These are phyloP conservation scores for Platichthys flesus DNA, from an alignment of 2,113 vertebrate genomes.

Conservation along the genomic window DNA sequence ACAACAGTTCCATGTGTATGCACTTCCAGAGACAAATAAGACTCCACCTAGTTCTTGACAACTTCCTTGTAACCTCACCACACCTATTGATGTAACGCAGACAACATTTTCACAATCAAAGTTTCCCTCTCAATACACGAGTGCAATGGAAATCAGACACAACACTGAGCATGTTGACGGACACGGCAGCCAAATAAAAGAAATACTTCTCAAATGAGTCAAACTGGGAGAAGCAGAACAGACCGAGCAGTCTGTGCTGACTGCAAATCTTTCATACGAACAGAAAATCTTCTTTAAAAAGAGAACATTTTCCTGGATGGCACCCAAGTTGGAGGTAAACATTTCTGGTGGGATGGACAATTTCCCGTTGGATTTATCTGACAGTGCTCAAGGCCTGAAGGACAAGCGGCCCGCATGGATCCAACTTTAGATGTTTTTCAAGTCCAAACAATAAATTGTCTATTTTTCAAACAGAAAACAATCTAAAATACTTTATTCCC, in stretches of 20 bases:
- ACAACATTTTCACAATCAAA: background rate
- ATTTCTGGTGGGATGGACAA: constrained; percentile 35
- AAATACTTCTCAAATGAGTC: constrained; percentile 22
- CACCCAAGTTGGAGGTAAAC: constrained; percentile 40
- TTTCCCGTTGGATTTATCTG: constrained; percentile 51
- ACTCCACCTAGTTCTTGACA: background rate
- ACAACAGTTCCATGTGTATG: background rate
- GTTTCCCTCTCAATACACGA: background rate
- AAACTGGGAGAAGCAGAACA: constrained; percentile 7
- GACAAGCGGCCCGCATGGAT: background rate
- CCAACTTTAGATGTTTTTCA: constrained; percentile 4
- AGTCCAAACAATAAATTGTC: background rate
- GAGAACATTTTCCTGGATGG: constrained; percentile 27
- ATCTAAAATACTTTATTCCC: background rate
- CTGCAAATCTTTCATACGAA: constrained; percentile 15
- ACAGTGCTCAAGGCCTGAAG: constrained; percentile 28
- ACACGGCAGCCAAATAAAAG: constrained; percentile 6
- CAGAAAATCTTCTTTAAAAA: constrained; percentile 7
- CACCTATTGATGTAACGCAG: background rate
- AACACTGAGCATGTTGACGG: constrained; percentile 2
- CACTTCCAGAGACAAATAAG: constrained; percentile 17
- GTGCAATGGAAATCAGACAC: background rate
- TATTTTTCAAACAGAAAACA: background rate
- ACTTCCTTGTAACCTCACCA: background rate
- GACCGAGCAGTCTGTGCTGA: background rate